Conservation (phyloP, 2,888 invertebrate genomes). For the Athalia circularis region DNA sequence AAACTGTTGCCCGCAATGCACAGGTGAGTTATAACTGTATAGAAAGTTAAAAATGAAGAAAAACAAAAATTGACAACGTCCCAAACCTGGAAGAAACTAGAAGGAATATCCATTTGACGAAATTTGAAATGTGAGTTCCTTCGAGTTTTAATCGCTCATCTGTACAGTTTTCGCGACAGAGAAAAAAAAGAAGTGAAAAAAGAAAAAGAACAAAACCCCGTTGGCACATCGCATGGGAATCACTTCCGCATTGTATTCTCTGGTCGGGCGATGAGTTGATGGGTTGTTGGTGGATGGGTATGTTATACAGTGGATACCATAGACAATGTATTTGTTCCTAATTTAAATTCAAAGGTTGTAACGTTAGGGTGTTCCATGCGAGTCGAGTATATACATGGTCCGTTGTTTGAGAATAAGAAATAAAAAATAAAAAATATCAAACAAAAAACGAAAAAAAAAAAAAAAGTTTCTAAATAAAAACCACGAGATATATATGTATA, state of each 20-base stretch:
- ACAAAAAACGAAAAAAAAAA: background rate
- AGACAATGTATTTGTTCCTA: slow-evolving; percentile 37
- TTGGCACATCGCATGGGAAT: background rate
- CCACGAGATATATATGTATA: background rate
- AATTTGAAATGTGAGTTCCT: too few relatives aligned
- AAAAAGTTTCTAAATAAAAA: background rate
- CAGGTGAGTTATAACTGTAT: slow-evolving; percentile 67
- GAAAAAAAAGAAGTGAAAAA: too few relatives aligned
- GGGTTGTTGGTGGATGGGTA: background rate
- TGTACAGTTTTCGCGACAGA: too few relatives aligned
- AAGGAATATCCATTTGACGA: too few relatives aligned
- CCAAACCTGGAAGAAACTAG: too few relatives aligned
- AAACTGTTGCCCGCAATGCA: slow-evolving; percentile 86
- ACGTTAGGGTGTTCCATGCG: background rate
- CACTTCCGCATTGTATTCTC: slow-evolving; percentile 38
- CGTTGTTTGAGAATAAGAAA: background rate
- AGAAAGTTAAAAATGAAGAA: background rate
- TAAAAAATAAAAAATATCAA: background rate
- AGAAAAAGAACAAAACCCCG: too few relatives aligned
- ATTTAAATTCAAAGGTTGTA: slow-evolving; percentile 37
- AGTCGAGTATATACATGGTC: background rate
- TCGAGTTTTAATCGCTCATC: too few relatives aligned
- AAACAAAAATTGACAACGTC: too few relatives aligned
- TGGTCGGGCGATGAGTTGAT: background rate
- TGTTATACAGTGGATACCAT: background rate